phyloP scores from a whole-genome alignment of 2,797 vertebrate genomes.

The Neostethus bicornis region DNA sequence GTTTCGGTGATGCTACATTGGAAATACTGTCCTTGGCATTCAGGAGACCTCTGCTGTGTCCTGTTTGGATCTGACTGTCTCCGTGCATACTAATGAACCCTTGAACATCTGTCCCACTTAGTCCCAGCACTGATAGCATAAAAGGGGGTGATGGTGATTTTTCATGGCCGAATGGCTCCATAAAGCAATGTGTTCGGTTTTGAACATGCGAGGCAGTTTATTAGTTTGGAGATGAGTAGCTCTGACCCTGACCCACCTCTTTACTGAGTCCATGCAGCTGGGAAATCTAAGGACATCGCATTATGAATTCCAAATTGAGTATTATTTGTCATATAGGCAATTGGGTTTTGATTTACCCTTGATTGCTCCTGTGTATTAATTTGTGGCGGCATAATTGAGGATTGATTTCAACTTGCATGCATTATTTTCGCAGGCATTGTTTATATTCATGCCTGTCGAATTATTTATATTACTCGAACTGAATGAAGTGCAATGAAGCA shows the following conservation, averaged over 20 bases:
- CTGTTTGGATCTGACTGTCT: constrained; percentile 66
- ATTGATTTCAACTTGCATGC: constrained; percentile 72
- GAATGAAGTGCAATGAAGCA: constrained; percentile 70
- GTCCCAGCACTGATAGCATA: constrained; percentile 65
- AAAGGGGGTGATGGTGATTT: constrained; percentile 62
- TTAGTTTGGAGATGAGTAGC: constrained; percentile 57
- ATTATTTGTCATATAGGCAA: constrained; percentile 65
- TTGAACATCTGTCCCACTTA: constrained; percentile 83
- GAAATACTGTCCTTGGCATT: constrained; percentile 79
- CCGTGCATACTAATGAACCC: constrained; percentile 81
- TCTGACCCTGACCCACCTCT: constrained; percentile 65
- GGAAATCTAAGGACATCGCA: constrained; percentile 28
- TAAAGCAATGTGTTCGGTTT: constrained; percentile 72
- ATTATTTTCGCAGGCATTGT: constrained; percentile 71
- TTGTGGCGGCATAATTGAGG: constrained; percentile 67
- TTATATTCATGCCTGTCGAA: constrained; percentile 63
- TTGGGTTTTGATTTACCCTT: constrained; percentile 72
- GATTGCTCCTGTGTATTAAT: constrained; percentile 76
- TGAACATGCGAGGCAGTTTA: constrained; percentile 71
- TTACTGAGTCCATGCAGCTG: constrained; percentile 25
- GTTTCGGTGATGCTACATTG: constrained; percentile 44
- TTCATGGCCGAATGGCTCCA: constrained; percentile 77
- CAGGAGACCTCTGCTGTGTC: constrained; percentile 74
- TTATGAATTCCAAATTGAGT: constrained; percentile 62
- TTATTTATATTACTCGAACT: constrained; percentile 71